Evolutionary conservation across 2,113 vertebrate genomes (phyloP).

Genomic region (Lophius piscatorius): DNA sequence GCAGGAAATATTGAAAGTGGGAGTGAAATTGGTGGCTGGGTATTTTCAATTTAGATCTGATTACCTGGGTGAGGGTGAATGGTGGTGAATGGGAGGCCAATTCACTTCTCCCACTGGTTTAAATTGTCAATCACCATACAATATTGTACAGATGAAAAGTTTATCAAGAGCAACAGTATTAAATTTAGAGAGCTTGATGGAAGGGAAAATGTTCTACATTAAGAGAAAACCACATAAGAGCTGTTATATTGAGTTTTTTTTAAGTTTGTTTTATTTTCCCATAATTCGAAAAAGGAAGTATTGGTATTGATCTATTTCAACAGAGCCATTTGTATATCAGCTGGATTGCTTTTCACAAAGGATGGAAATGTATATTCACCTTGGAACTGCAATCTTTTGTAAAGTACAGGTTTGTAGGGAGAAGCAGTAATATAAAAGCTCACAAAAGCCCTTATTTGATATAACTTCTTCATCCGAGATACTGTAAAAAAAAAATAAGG

Average conservation of each 20-base stretch:
- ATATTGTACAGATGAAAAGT: slow-evolving; percentile 65
- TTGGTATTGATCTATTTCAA: too few relatives aligned
- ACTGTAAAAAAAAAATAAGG: too few relatives aligned
- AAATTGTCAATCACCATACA: slow-evolving; percentile 54
- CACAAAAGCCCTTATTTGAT: too few relatives aligned
- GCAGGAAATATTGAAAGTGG: slow-evolving; percentile 45
- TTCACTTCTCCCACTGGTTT: slow-evolving; percentile 56
- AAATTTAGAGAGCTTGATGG: slow-evolving; percentile 48
- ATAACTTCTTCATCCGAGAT: too few relatives aligned
- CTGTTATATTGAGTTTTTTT: not conserved
- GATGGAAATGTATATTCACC: too few relatives aligned
- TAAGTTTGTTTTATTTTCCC: too few relatives aligned
- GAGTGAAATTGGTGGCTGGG: slow-evolving; percentile 61
- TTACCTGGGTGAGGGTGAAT: slow-evolving; percentile 58
- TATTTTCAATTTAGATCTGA: slow-evolving; percentile 78
- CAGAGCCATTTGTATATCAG: too few relatives aligned
- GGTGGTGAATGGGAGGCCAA: slow-evolving; percentile 61
- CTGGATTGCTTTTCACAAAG: too few relatives aligned
- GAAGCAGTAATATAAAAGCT: too few relatives aligned
- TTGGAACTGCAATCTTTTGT: too few relatives aligned
- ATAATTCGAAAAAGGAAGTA: too few relatives aligned
- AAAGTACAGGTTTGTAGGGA: too few relatives aligned
- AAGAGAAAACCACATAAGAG: slow-evolving; percentile 8
- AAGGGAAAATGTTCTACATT: slow-evolving; percentile 17
- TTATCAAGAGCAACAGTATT: slow-evolving; percentile 51